Base-by-base conservation (phyloP, 2,888 invertebrate genomes). In the Drosophila borborema region DNA sequence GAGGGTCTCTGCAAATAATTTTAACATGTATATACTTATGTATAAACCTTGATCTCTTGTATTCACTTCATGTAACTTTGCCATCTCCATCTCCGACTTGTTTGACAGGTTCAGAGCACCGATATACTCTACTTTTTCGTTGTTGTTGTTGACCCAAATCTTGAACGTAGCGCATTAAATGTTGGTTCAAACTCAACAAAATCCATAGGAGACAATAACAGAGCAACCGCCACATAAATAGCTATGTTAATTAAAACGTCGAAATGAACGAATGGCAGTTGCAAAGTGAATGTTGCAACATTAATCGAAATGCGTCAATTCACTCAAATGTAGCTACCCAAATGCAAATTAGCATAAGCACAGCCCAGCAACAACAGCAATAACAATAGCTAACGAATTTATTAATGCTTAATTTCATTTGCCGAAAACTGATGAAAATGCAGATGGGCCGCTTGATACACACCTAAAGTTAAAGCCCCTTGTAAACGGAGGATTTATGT, bases 221-320 rank as follows among this genome's bases (percentile, higher is more conserved):
- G 58, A 36, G 38, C 14, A 28, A 38, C 46, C 10, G 20, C 7
- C 23, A 63, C 43, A 51, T 41, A 54, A 74, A 67, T 64, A 55
- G 60, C 62, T 62, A 64, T 72, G 80, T 76, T 88, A 86, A 90
- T 90, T 89, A 70, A 79, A 73, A 70, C 68, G 72, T 54, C 45
- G 40, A 53, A 67, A 61, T 49, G 51, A 84, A 48, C 64, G 48
- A 84, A 51, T 66, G 61, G 55, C 40, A 59, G 78, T 53, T 67
- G 72, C 81, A 72, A 59, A 53, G 66, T 62, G 31, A 68, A 58
- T 72, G 73, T 86, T 90, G 61, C 85, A 86, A 78, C 79, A 81
- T 83, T 64, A 64, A 59, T 36, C 55, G 41, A 64, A 59, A 62
- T 56, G 36, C 60, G 63, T 69, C 66, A 64, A 62, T 59, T 64